phyloP scores from a whole-genome alignment of 2,113 vertebrate species.

The Lophura nycthemera region DNA sequence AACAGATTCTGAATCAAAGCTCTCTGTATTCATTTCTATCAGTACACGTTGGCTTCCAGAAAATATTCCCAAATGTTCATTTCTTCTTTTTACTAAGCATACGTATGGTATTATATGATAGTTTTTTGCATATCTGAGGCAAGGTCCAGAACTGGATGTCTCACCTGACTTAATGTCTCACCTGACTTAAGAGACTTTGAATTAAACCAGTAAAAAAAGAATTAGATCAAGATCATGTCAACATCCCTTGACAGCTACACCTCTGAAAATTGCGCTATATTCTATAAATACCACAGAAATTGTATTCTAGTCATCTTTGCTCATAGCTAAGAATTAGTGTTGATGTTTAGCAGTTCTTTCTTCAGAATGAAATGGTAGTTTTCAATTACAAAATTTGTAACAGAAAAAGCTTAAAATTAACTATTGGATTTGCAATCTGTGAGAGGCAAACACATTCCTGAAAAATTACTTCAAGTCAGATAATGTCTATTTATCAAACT shows the following conservation, averaged over 20 bases:
- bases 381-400: not conserved
- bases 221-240: slow-evolving; percentile 15
- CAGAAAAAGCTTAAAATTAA: not conserved
- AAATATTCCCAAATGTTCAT: not conserved
- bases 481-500: not conserved
- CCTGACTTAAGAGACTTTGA: slow-evolving; percentile 6
- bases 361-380: not conserved
- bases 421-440: not conserved
- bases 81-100: not conserved
- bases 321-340: not conserved
- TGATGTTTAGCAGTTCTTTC: not conserved
- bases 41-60: not conserved
- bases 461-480: not conserved
- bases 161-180: not conserved
- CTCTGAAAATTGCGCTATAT: not conserved
- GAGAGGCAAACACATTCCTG: not conserved
- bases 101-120: not conserved
- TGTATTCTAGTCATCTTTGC: slow-evolving; percentile 9
- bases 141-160: not conserved
- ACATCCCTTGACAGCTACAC: not conserved
- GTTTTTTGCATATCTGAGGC: slow-evolving; percentile 1
- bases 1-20: not conserved
- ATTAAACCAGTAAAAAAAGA: not conserved
- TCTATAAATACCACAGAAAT: not conserved
- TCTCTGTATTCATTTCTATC: not conserved